These are phyloP conservation scores for Sinhomidia bicolor DNA, from an alignment of 2,888 invertebrate species.

Conservation along the genomic window DNA sequence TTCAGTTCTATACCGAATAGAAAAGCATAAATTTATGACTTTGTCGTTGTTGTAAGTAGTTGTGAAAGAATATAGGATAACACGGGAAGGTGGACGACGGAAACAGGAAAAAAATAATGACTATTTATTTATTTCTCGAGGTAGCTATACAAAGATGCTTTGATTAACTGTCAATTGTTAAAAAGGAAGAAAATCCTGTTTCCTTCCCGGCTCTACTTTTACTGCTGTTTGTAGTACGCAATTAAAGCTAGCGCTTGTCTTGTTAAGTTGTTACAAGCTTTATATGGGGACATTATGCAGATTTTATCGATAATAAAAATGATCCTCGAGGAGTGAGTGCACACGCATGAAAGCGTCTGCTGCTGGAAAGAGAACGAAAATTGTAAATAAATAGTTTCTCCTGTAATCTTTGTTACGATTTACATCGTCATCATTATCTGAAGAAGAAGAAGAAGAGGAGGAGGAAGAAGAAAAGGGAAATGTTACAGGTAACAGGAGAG, in stretches of 20 bases:
- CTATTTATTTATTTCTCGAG: slow-evolving; percentile 12
- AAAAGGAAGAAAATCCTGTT: no score
- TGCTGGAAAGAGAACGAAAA: slow-evolving; percentile 4
- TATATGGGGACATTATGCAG: slow-evolving; percentile 37
- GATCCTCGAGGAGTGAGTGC: slow-evolving; percentile 3
- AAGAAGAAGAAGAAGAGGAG: background rate
- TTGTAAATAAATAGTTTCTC: slow-evolving; percentile 45
- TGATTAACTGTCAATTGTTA: slow-evolving; percentile 36
- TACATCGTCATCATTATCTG: slow-evolving; percentile 22
- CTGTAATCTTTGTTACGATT: slow-evolving; percentile 10
- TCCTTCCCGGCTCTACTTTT: background rate
- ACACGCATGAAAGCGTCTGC: background rate
- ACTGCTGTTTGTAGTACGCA: no score
- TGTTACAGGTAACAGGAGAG: slow-evolving; percentile 38
- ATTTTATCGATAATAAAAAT: slow-evolving; percentile 47
- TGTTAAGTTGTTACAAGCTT: slow-evolving; percentile 22
- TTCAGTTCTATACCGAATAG: background rate
- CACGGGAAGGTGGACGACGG: background rate
- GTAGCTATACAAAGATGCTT: background rate
- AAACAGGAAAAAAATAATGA: background rate
- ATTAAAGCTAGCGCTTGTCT: slow-evolving; percentile 9
- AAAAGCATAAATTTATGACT: slow-evolving; percentile 19
- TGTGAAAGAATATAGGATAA: background rate
- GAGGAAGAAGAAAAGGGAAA: background rate
- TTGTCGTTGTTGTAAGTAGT: slow-evolving; percentile 22